Evolutionary conservation across 2,888 invertebrate genomes (phyloP).

Genomic region (Schizotus pectinicornis): DNA sequence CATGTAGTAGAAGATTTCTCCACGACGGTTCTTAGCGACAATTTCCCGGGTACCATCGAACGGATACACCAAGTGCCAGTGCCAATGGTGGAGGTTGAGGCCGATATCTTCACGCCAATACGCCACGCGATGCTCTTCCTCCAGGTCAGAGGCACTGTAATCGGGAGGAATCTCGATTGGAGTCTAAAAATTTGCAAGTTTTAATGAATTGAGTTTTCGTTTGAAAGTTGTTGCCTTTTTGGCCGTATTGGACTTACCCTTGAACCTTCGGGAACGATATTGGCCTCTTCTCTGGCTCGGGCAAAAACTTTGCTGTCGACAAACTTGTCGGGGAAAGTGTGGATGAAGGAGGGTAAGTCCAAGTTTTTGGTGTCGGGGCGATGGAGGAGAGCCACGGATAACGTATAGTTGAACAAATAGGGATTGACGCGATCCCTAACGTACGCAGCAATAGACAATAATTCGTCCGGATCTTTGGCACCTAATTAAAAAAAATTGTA

Average conservation of each 20-base stretch:
- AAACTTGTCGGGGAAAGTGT: slow-evolving; percentile 84
- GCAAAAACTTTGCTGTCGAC: slow-evolving; percentile 76
- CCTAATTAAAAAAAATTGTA: slow-evolving; percentile 50
- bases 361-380: slow-evolving; percentile 73
- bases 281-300: slow-evolving; percentile 72
- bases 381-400: slow-evolving; percentile 78
- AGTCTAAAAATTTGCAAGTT: slow-evolving; percentile 55
- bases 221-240: neutral
- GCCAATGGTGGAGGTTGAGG: slow-evolving; percentile 87
- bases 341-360: slow-evolving; percentile 74
- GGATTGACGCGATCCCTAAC: slow-evolving; percentile 79
- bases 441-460: slow-evolving; percentile 72
- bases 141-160: slow-evolving; percentile 74
- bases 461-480: slow-evolving; percentile 72
- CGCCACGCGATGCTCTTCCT: slow-evolving; percentile 79
- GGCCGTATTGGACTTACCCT: slow-evolving; percentile 61
- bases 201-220: neutral
- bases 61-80: slow-evolving; percentile 87
- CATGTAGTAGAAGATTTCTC: slow-evolving; percentile 81
- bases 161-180: slow-evolving; percentile 74
- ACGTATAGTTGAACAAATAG: slow-evolving; percentile 79
- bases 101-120: slow-evolving; percentile 87
- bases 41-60: slow-evolving; percentile 67
- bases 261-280: slow-evolving; percentile 65
- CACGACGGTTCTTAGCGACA: slow-evolving; percentile 75